Percentiles rank a stretch among this genome's conserved stretches.
phyloP scores from a whole-genome alignment of 2,113 vertebrate species.

The Mola mola region DNA sequence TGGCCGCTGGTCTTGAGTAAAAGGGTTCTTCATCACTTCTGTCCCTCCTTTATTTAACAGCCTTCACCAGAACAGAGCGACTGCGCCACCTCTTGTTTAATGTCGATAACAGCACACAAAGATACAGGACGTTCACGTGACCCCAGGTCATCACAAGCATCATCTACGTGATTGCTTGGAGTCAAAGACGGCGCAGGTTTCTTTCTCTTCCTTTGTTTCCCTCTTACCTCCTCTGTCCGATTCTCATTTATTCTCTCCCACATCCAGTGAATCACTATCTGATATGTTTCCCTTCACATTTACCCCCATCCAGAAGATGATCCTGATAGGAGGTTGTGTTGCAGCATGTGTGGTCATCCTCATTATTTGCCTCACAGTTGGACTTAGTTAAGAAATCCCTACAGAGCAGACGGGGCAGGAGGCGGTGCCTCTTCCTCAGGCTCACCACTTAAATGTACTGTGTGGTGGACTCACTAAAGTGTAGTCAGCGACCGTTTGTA shows the following conservation, averaged over 20 bases:
- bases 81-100: conserved; percentile 61
- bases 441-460: not conserved
- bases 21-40: too few species aligned
- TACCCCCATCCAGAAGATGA: conserved; percentile 75
- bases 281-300: conserved; percentile 28
- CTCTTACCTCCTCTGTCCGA: not conserved
- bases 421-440: not conserved
- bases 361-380: conserved; percentile 73
- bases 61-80: conserved; percentile 23
- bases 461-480: too few species aligned
- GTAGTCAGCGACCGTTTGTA: not conserved
- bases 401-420: conserved; percentile 16
- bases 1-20: too few species aligned
- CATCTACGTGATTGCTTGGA: not conserved
- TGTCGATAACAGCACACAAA: conserved; percentile 8
- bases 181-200: not conserved
- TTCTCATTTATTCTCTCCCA: not conserved
- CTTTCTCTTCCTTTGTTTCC: not conserved
- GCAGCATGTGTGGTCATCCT: conserved; percentile 69
- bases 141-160: not conserved
- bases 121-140: not conserved
- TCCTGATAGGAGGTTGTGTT: conserved; percentile 77
- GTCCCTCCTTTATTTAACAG: too few species aligned
- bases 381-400: conserved; percentile 66
- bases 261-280: conserved; percentile 21